phyloP scores from a whole-genome alignment of 2,888 invertebrate species.

The Xestia sexstrigata region DNA sequence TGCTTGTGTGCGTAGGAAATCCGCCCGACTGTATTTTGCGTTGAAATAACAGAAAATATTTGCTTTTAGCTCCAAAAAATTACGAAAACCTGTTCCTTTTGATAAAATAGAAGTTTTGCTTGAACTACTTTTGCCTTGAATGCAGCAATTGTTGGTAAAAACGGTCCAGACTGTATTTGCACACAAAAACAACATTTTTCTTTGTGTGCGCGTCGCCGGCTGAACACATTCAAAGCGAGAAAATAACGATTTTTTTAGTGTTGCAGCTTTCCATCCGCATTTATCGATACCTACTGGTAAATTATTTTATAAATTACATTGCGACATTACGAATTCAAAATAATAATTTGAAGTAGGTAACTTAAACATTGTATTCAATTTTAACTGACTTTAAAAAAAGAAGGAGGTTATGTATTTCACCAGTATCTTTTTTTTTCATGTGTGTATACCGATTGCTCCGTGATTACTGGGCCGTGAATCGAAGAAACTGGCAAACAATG shows the following conservation, averaged over 20 bases:
- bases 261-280: constrained; percentile 40
- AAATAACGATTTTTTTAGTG: constrained; percentile 76
- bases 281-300: constrained; percentile 40
- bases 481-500: no score
- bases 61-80: neutral
- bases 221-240: constrained; percentile 59
- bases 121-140: constrained; percentile 37
- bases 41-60: constrained; percentile 1
- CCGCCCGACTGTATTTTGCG: constrained; percentile 18
- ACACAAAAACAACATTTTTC: constrained; percentile 59
- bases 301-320: neutral
- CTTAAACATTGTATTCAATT: neutral
- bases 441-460: no score
- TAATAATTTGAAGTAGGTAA: neutral
- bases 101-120: constrained; percentile 8
- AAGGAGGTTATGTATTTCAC: no score
- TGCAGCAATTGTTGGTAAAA: constrained; percentile 51
- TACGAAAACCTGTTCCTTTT: neutral
- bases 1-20: constrained; percentile 61
- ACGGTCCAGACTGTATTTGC: constrained; percentile 63
- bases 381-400: no score
- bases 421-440: no score
- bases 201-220: constrained; percentile 64
- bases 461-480: no score
- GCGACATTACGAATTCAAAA: neutral